Conservation (phyloP, 1,140 invertebrate species). For the Pinna nobilis region DNA sequence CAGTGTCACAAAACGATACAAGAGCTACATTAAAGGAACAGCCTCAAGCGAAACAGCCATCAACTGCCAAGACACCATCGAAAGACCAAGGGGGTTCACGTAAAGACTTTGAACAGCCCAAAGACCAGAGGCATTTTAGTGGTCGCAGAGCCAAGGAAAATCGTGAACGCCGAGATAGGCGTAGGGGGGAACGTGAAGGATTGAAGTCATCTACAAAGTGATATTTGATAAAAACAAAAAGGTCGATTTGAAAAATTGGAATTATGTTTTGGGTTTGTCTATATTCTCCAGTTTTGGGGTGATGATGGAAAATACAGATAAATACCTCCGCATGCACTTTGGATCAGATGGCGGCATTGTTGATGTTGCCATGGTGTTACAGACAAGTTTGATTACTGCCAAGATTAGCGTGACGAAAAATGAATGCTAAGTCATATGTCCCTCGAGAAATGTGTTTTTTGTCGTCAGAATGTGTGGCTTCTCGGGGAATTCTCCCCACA, state of each 20-base stretch:
- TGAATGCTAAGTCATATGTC: no score
- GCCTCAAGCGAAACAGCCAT: slow-evolving; percentile 53
- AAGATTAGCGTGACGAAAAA: no score
- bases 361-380: no score
- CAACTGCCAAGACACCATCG: slow-evolving; percentile 33
- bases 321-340: no score
- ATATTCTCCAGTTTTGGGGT: no score
- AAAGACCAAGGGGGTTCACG: slow-evolving; percentile 39
- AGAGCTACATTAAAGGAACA: slow-evolving; percentile 62
- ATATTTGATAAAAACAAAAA: background rate
- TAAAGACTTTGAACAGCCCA: slow-evolving; percentile 57
- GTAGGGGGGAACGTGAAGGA: slow-evolving; percentile 49
- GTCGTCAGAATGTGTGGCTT: no score
- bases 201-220: slow-evolving; percentile 29
- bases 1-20: slow-evolving; percentile 24
- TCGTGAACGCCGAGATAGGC: slow-evolving; percentile 50
- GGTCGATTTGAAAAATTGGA: background rate
- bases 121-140: slow-evolving; percentile 48
- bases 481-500: no score
- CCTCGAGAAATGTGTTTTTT: no score
- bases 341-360: no score
- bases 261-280: background rate
- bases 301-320: no score
- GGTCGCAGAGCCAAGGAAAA: slow-evolving; percentile 63
- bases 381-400: no score